These are phyloP conservation scores for Urophycis tenuis DNA, from an alignment of 2,797 vertebrate species.

Conservation along the genomic window DNA sequence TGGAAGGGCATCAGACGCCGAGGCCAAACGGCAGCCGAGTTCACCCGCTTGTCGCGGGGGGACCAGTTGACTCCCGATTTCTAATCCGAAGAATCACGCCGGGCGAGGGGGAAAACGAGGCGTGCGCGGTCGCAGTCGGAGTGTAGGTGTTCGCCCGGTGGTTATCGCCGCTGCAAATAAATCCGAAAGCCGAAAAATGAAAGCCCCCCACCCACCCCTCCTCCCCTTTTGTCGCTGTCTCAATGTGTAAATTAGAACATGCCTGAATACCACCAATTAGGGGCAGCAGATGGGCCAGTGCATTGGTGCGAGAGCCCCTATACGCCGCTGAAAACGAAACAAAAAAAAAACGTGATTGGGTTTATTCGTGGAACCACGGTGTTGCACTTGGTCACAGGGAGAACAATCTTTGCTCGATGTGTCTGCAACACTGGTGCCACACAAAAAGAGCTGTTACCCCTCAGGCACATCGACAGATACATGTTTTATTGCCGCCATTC, in stretches of 20 bases:
- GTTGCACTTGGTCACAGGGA: background rate
- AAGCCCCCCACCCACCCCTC: background rate
- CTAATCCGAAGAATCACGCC: background rate
- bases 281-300: background rate
- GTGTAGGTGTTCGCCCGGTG: background rate
- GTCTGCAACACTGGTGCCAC: background rate
- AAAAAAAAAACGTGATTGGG: background rate
- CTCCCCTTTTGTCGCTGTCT: background rate
- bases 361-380: background rate
- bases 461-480: background rate
- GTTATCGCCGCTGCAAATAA: background rate
- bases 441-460: background rate
- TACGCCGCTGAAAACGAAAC: background rate
- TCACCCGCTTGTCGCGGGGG: background rate
- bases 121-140: no score
- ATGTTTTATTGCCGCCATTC: background rate
- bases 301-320: background rate
- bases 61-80: background rate
- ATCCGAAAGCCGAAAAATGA: background rate
- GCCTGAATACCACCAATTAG: background rate
- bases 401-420: background rate
- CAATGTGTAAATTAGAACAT: background rate
- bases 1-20: conserved; percentile 13
- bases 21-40: conserved; percentile 37
- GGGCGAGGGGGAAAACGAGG: background rate